Percentiles rank a stretch among this genome's conserved stretches.
phyloP scores from a whole-genome alignment of 2,797 vertebrate species.

The Amblyopsis hoosieri region DNA sequence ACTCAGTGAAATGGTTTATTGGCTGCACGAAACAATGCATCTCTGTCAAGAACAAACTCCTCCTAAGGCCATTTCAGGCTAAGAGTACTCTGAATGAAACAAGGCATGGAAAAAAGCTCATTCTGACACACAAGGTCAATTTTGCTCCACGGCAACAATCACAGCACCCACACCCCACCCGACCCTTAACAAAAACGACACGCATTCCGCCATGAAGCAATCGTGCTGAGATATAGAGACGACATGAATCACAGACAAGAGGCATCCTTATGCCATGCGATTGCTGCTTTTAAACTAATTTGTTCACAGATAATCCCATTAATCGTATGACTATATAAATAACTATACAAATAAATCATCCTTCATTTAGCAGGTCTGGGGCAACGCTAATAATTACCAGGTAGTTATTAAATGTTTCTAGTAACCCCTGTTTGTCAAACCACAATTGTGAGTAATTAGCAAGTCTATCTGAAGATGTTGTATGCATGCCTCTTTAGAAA shows the following conservation, averaged over 20 bases:
- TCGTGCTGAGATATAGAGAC: conserved; percentile 6
- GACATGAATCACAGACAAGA: not conserved
- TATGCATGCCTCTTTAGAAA: conserved; percentile 61
- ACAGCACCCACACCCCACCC: conserved; percentile 29
- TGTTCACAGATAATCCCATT: conserved; percentile 59
- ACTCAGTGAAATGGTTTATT: conserved; percentile 77
- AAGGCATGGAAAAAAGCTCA: conserved; percentile 59
- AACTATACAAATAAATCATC: conserved; percentile 68
- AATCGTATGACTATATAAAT: conserved; percentile 37
- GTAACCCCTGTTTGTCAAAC: conserved; percentile 71
- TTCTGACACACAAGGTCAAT: conserved; percentile 64
- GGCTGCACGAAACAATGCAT: conserved; percentile 75
- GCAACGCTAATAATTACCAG: conserved; percentile 60
- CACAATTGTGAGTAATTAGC: conserved; percentile 76
- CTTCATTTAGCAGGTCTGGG: conserved; percentile 71
- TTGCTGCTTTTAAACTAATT: conserved; percentile 54
- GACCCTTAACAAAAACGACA: conserved; percentile 31
- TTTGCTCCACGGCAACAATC: conserved; percentile 57
- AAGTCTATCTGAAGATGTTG: conserved; percentile 65
- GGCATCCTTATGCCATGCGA: conserved; percentile 5
- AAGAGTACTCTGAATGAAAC: conserved; percentile 59
- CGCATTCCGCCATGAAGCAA: conserved; percentile 36
- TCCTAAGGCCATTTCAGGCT: conserved; percentile 65
- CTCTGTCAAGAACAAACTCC: conserved; percentile 74
- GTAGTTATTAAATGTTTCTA: conserved; percentile 64